Evolutionary conservation across 1,140 invertebrate species (phyloP).

Genomic region (Pararge aegeria): DNA sequence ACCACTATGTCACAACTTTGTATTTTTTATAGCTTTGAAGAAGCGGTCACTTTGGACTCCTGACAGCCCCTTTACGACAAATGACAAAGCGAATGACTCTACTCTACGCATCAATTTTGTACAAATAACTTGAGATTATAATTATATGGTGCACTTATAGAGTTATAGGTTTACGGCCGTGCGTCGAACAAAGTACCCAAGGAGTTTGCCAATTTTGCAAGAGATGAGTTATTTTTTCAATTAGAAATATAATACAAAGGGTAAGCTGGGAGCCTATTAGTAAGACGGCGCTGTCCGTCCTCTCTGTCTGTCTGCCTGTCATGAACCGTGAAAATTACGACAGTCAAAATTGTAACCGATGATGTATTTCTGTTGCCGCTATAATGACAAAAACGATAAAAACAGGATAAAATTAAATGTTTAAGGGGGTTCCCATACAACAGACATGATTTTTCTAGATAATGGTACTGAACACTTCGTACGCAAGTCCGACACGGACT

Average conservation of each 20-base stretch:
- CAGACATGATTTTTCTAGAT: no score
- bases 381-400: no score
- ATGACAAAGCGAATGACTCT: conserved; percentile 33
- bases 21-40: background rate
- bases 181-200: conserved; percentile 5
- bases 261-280: background rate
- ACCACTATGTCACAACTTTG: background rate
- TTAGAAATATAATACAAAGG: background rate
- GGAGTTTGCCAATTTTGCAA: conserved; percentile 20
- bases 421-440: no score
- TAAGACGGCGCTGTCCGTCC: no score
- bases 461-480: no score
- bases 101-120: background rate
- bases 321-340: no score
- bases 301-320: no score
- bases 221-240: conserved; percentile 7
- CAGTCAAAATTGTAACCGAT: no score
- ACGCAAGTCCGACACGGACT: no score
- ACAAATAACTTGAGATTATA: conserved; percentile 4
- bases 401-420: no score
- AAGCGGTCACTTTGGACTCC: background rate
- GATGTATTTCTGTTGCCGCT: no score
- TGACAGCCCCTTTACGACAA: conserved; percentile 40
- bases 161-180: conserved; percentile 14
- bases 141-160: conserved; percentile 5